Base-by-base conservation (phyloP, 2,888 invertebrate species). In the Fabriciana adippe region DNA sequence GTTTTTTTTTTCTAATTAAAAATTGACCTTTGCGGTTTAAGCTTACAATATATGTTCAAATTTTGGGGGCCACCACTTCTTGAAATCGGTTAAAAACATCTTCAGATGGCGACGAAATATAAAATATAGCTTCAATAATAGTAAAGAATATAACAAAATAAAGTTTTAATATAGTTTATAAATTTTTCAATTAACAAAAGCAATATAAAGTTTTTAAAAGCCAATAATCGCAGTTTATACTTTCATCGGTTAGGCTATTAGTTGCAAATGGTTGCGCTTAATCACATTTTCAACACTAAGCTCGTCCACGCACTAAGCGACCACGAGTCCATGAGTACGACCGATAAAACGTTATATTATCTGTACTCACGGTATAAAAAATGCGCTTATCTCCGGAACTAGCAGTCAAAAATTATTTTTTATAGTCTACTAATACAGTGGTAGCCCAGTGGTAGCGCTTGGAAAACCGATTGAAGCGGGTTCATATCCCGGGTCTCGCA, bases 161-260 rank as follows among this genome's bases (percentile, higher is more conserved):
- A 54, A 55, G 45, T 55, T 63, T 21, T 47, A 62, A 62, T 15
- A 15, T 53, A 63, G 47, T 47, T 47, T n/a, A 63, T 47, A 64
- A 57, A 64, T 47, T 64, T 50, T 64, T 51, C 21, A 26, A 50
- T 64, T 56, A 57, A 57, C 13, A 50, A 41, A 11, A 50, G 56
- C 26, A 21, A 41, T 41, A 13, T 51, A 35, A 21, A 57, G 50
- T 64, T 64, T 56, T 21, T 8, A 57, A 56, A 64, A 57, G 26
- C 56, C 64, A 41, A 51, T 64, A 51, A 64, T 57, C 50, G 35
- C 64, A 41, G 56, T 64, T 64, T 51, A 41, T 50, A 51, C 56
- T 64, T 64, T 56, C 48, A 64, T 48, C 45, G 57, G 14, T 51
- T 57, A 56, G 56, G 16, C 15, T 47, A 51, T 64, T 57, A 64